Base-by-base conservation (phyloP, 2,888 invertebrate species). In the Exocentrus adspersus region DNA sequence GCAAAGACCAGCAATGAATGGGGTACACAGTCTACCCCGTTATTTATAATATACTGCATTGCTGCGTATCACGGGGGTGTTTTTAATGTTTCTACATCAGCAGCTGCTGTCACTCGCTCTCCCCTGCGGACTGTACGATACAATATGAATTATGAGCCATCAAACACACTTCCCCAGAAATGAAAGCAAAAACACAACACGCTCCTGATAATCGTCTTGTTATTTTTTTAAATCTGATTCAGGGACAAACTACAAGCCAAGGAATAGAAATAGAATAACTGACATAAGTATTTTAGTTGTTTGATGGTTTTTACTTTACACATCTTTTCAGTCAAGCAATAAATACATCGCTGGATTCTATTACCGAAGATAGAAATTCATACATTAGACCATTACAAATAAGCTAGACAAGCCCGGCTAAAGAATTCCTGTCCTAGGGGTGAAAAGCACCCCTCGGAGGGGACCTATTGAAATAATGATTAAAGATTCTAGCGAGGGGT, bases 401-500 rank as follows among this genome's bases (percentile, higher is more conserved):
- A n/a, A 56, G 58, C 58, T 54, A 65, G 65, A 61, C 58, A 53
- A 58, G 60, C 65, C 41, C 54, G 43, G 54, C 53, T 24, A 62
- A 65, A 65, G 62, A 32, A 52, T 56, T 54, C 19, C 50, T 62
- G 30, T 43, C 17, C 52, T 28, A 45, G 53, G 50, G 62, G 67
- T 59, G 12, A 48, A 60, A 59, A 53, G 32, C 53, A 58, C 51
- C 65, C 68, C 68, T 53, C 65, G 45, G 64, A 46, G 52, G 46
- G 48, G 20, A 60, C 57, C 59, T 42, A 64, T 65, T 65, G 64
- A 64, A 69, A 69, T 64, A 68, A 69, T 71, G 71, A 71, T 71
- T 69, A 65, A 69, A 71, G 67, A 67, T 69, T 67, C 63, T 53
- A 64, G 64, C 53, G 60, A 60, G 69, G n/a, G 69, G 64, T 66